A percentile compares a stretch with the other conserved stretches of the same genome.
phyloP scores from a whole-genome alignment of 2,113 vertebrate species.

The Motacilla tschutschensis region DNA sequence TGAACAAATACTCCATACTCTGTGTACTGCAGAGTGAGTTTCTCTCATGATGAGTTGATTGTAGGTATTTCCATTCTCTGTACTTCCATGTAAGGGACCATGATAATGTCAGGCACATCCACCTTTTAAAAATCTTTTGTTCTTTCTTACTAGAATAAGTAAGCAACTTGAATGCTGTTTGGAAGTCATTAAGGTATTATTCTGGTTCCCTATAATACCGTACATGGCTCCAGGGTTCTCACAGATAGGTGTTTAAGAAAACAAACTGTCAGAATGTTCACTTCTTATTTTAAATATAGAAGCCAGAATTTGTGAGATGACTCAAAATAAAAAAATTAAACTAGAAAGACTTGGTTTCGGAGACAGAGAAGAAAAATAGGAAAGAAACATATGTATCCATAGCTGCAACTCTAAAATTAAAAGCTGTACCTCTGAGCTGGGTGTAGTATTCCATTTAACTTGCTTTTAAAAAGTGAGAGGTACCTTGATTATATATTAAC shows the following conservation, averaged over 20 bases:
- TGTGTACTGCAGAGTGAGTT: background rate
- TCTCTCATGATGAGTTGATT: constrained; percentile 55
- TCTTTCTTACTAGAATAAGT: constrained; percentile 49
- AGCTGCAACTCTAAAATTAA: background rate
- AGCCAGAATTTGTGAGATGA: background rate
- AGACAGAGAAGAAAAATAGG: background rate
- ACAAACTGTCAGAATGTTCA: constrained; percentile 42
- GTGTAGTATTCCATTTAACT: background rate
- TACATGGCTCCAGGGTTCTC: constrained; percentile 25
- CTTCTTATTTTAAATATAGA: constrained; percentile 27
- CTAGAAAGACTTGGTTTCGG: background rate
- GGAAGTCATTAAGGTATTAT: constrained; percentile 14
- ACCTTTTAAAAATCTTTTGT: constrained; percentile 60
- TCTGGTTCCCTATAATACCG: constrained; percentile 27
- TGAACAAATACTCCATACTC: constrained; percentile 10
- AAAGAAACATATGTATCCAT: background rate
- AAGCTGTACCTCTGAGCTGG: background rate
- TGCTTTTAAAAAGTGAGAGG: background rate
- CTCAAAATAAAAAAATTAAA: background rate
- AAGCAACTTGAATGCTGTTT: constrained; percentile 38
- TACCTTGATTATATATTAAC: background rate
- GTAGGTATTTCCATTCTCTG: constrained; percentile 24
- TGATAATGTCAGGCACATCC: constrained; percentile 47
- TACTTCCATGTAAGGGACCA: background rate
- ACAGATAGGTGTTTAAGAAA: constrained; percentile 44